phyloP scores from a whole-genome alignment of 1,140 invertebrate species.

The Brachystomella parvula region DNA sequence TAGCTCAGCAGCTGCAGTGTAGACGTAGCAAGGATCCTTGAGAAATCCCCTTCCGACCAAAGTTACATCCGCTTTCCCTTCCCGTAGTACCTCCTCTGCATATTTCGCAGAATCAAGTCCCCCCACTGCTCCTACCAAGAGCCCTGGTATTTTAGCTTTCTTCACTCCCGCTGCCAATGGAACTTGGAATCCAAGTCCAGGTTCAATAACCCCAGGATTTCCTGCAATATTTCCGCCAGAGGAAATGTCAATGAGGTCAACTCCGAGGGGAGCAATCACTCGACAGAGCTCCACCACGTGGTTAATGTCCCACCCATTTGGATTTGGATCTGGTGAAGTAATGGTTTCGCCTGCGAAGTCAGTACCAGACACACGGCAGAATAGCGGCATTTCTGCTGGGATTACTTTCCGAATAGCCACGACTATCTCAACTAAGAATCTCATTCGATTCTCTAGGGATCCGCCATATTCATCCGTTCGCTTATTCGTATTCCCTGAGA shows the following conservation, averaged over 20 bases:
- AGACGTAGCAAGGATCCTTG: slow-evolving; percentile 18
- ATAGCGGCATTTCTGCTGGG: slow-evolving; percentile 17
- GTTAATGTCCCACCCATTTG: slow-evolving; percentile 20
- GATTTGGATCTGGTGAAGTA: neutral
- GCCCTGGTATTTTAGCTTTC: slow-evolving; percentile 14
- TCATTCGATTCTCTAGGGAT: slow-evolving; percentile 7
- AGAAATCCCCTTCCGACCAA: slow-evolving; percentile 15
- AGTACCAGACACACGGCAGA: slow-evolving; percentile 18
- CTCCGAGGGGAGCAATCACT: slow-evolving; percentile 4
- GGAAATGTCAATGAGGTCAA: slow-evolving; percentile 24
- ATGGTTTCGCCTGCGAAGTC: neutral
- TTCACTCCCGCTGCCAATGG: slow-evolving; percentile 18
- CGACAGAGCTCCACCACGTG: slow-evolving; percentile 21
- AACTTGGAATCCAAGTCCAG: slow-evolving; percentile 19
- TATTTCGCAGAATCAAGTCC: slow-evolving; percentile 3
- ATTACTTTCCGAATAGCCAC: slow-evolving; percentile 12
- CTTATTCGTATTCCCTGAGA: slow-evolving; percentile 12
- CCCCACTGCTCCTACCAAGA: slow-evolving; percentile 10
- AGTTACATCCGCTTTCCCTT: slow-evolving; percentile 12
- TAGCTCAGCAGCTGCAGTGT: slow-evolving; percentile 13
- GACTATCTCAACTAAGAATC: slow-evolving; percentile 8
- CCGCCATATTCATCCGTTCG: slow-evolving; percentile 5
- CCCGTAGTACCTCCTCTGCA: neutral
- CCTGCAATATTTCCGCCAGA: slow-evolving; percentile 8
- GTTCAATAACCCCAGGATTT: neutral